A percentile compares a stretch with the other conserved stretches of the same genome.
These are phyloP conservation scores for Punctoribates punctum DNA, from an alignment of 2,888 invertebrate genomes.

Conservation along the genomic window DNA sequence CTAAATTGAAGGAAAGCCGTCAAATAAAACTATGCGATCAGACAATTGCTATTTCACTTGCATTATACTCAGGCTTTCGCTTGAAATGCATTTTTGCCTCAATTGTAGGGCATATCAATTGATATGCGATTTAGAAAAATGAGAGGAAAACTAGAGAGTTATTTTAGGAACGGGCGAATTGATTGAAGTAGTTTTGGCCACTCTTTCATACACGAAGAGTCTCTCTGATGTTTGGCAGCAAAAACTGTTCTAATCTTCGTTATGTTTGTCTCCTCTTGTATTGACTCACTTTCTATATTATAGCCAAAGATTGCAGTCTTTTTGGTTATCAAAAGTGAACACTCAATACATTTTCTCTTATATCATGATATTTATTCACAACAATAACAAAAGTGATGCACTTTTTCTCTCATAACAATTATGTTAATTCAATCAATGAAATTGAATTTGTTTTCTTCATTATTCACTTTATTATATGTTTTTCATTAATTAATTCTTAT, in stretches of 20 bases:
- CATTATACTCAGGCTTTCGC: too few relatives aligned
- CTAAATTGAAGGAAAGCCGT: too few relatives aligned
- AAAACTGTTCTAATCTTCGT: too few relatives aligned
- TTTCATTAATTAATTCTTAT: background rate
- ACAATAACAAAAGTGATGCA: background rate
- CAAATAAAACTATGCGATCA: too few relatives aligned
- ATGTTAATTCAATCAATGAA: background rate
- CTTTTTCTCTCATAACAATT: background rate
- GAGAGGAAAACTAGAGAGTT: background rate
- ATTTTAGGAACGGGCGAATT: constrained; percentile 7
- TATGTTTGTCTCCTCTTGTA: too few relatives aligned
- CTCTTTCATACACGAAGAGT: background rate
- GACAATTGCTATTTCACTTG: too few relatives aligned
- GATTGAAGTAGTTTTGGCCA: background rate
- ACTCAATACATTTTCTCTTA: background rate
- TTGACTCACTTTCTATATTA: too few relatives aligned
- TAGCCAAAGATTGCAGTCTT: background rate
- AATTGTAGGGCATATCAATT: background rate
- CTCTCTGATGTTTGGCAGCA: constrained; percentile 2
- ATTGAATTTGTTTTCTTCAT: constrained; percentile 1
- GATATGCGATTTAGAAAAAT: background rate
- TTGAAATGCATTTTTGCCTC: background rate
- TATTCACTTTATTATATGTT: background rate
- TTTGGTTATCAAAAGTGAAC: background rate
- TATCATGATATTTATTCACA: background rate